Conservation (phyloP, 2,797 vertebrate genomes). For the Acrocephalus scirpaceus region DNA sequence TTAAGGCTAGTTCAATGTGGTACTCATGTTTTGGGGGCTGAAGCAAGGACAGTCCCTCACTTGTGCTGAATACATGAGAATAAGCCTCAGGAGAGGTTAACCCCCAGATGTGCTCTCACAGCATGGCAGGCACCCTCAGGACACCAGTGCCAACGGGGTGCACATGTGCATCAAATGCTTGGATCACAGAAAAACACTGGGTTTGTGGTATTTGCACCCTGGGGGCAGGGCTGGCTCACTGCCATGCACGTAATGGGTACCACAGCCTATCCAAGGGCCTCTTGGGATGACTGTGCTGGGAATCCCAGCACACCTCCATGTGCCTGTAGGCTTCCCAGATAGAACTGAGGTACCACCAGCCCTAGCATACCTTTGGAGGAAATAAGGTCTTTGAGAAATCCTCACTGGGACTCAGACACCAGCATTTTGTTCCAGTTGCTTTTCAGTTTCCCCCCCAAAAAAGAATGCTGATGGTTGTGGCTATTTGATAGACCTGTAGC, state of each 20-base stretch:
- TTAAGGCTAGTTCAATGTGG: not conserved
- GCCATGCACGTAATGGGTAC: not conserved
- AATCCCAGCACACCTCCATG: not conserved
- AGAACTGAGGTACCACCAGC: not conserved
- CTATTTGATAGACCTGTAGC: not conserved
- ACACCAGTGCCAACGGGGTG: not conserved
- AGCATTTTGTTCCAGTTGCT: not conserved
- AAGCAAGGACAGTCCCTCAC: not conserved
- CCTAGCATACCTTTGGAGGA: not conserved
- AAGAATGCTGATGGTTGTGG: not conserved
- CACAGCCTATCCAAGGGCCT: not conserved
- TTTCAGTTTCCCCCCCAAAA: not conserved
- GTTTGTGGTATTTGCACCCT: not conserved
- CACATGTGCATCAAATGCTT: not conserved
- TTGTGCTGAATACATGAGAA: not conserved
- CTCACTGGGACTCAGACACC: not conserved
- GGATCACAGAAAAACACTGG: not conserved
- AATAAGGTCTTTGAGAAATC: not conserved
- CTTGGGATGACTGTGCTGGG: not conserved
- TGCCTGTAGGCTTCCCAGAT: not conserved
- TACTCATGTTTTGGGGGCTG: not conserved
- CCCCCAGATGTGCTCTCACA: not conserved
- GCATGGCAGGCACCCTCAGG: not conserved
- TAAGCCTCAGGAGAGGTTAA: not conserved
- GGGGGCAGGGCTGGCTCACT: not conserved